Evolutionary conservation across 2,113 vertebrate species (phyloP), one percentile per base, ranked within the genome.

Genomic region (Triplophysa siluroides): DNA sequence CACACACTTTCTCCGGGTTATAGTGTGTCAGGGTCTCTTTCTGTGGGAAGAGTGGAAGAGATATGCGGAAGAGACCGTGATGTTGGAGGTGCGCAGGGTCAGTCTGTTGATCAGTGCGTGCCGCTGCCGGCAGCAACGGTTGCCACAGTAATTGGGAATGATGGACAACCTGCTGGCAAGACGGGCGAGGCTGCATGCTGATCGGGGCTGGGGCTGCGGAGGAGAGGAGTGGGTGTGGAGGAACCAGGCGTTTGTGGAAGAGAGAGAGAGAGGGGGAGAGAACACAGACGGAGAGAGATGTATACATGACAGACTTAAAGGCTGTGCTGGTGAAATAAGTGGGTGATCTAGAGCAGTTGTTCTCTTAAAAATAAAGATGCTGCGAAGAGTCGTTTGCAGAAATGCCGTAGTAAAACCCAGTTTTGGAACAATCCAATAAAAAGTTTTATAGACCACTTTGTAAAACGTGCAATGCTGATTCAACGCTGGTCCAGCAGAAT

Each of bases 111-210:
- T 85, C 84, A 62, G 81, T 85, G 64, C 23, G 64, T 19, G 61
- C 75, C 33, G 84, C 81, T 78, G 81, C 79, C 60, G 76, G 60
- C 60, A 71, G 81, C 81, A 81, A 78, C 84, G 69, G 76, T 76
- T 81, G 81, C 84, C 81, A 85, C 64, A 81, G 84, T 85, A 85
- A 85, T 85, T 85, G 84, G 81, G 81, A 68, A 79, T 81, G 79
- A 85, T 81, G 81, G 84, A 85, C 84, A 85, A 75, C 84, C 79
- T 81, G 81, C 79, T 83, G 74, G 78, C 78, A 72, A 71, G 81
- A 68, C 74, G 56, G 78, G 70, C 75, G 19, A 60, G 73, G 69
- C 80, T 82, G 73, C 80, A 80, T 85, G 80, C 80, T 85, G 83
- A 85, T 82, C 75, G 78, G 84, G 84, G 74, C 78, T 29, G 68